phyloP scores from a whole-genome alignment of 2,888 invertebrate species.

The Protophormia terraenovae region DNA sequence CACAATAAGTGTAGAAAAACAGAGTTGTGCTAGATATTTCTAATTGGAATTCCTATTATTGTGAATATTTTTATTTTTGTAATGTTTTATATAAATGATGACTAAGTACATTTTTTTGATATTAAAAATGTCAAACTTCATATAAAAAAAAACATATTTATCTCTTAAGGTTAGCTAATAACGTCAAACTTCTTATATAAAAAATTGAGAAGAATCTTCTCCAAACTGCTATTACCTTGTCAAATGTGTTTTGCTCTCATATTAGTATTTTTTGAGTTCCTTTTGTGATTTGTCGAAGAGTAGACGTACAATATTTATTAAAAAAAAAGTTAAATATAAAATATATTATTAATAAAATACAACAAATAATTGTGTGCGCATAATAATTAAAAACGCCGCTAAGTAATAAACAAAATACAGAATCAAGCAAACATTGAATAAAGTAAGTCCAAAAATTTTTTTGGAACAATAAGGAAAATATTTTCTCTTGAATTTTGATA shows the following conservation, averaged over 20 bases:
- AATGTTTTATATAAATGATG: too few relatives aligned
- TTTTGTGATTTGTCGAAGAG: conserved; percentile 46
- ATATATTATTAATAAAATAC: neutral
- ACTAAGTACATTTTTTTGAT: too few relatives aligned
- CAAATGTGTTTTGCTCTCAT: neutral
- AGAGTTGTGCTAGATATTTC: conserved; percentile 40
- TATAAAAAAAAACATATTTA: too few relatives aligned
- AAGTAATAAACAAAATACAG: neutral
- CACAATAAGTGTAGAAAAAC: conserved; percentile 12
- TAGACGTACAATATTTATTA: conserved; percentile 15
- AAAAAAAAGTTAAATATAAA: neutral
- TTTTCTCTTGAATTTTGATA: neutral
- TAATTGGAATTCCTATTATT: neutral
- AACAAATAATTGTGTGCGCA: conserved; percentile 9
- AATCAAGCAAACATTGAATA: neutral
- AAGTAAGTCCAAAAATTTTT: conserved; percentile 6
- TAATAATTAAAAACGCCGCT: neutral
- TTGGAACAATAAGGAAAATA: neutral
- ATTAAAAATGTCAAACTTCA: too few relatives aligned
- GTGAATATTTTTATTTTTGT: neutral
- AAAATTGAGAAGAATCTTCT: too few relatives aligned
- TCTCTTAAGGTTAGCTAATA: too few relatives aligned
- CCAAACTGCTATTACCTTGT: too few relatives aligned
- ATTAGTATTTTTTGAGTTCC: conserved; percentile 28
- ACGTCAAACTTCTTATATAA: too few relatives aligned